Conservation (phyloP, 2,888 invertebrate species). For the Allygus modestus region DNA sequence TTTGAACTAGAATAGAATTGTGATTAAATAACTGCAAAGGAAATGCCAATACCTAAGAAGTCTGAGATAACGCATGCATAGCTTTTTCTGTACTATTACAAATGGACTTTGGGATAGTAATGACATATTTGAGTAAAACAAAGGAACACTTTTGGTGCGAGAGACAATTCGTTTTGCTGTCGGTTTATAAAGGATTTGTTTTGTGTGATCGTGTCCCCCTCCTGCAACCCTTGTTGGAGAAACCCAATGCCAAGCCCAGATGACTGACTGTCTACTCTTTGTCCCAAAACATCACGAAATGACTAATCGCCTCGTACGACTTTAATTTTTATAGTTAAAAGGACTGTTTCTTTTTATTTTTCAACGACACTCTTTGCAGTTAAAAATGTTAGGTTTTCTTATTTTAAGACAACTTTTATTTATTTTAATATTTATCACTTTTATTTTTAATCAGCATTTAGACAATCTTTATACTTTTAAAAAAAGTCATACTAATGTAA, state of each 20-base stretch:
- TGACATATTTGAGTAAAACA: constrained; percentile 13
- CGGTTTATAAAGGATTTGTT: constrained; percentile 39
- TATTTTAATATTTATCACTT: too few relatives aligned
- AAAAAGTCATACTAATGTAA: too few relatives aligned
- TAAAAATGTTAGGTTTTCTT: too few relatives aligned
- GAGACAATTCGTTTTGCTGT: constrained; percentile 15
- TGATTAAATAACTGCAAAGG: too few relatives aligned
- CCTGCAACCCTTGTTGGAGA: neutral
- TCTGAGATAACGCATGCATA: neutral
- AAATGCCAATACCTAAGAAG: too few relatives aligned
- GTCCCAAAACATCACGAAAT: constrained; percentile 17
- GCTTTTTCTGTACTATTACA: neutral
- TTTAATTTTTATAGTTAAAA: neutral
- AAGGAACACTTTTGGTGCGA: constrained; percentile 10
- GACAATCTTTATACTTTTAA: too few relatives aligned
- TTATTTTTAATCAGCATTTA: too few relatives aligned
- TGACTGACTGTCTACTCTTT: constrained; percentile 9
- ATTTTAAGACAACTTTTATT: too few relatives aligned
- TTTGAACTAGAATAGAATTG: too few relatives aligned
- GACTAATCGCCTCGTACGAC: constrained; percentile 5
- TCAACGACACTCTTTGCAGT: neutral
- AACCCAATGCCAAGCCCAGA: constrained; percentile 18
- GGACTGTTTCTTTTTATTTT: neutral
- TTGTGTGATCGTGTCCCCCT: constrained; percentile 17
- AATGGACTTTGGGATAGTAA: neutral